Percentiles rank a stretch among this genome's conserved stretches.
Conservation (phyloP, 2,113 vertebrate species). For the Castor canadensis region DNA sequence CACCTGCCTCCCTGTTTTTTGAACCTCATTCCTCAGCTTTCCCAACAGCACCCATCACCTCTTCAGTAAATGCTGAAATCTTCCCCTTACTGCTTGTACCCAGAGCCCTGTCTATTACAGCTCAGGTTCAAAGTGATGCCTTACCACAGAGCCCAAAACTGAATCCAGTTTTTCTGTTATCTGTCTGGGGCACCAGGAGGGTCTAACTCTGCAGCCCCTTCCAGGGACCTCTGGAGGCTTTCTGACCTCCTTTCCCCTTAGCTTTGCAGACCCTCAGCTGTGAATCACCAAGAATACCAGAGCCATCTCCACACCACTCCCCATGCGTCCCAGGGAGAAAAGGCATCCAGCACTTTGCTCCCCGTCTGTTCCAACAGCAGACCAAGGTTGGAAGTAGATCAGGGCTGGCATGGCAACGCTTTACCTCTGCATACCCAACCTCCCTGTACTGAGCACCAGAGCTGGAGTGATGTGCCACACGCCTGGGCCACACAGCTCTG, state of each 20-base stretch:
- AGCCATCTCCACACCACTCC: not conserved
- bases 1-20: not conserved
- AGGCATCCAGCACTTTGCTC: not conserved
- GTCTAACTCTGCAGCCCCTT: not conserved
- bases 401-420: not conserved
- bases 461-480: fast-evolving
- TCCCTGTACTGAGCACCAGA: fast-evolving
- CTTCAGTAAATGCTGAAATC: not conserved
- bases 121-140: not conserved
- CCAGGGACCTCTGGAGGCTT: not conserved
- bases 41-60: not conserved
- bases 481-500: not conserved
- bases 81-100: not conserved
- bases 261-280: not conserved
- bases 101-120: not conserved
- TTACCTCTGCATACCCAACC: slow-evolving; percentile 60
- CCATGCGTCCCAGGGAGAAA: not conserved
- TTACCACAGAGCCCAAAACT: not conserved
- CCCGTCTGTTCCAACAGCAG: not conserved
- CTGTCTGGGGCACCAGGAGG: not conserved
- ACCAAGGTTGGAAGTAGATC: slow-evolving; percentile 60
- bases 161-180: not conserved
- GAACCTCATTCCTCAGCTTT: not conserved
- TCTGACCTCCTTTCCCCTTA: not conserved
- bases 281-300: not conserved